Evolutionary conservation across 2,888 invertebrate genomes (phyloP), one percentile per base, ranked within the genome.

Genomic region (Brachynemurus nebulosus): DNA sequence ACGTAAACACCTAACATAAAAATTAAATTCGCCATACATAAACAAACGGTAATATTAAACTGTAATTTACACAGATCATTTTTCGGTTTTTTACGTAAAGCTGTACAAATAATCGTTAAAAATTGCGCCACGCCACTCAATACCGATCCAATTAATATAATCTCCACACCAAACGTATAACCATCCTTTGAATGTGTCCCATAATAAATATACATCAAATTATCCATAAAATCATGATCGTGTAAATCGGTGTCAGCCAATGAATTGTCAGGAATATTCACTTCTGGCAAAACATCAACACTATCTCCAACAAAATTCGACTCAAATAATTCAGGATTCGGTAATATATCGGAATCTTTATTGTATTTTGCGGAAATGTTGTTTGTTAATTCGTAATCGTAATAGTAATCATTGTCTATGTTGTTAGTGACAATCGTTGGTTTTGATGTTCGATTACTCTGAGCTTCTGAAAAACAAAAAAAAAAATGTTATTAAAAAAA

Each of bases 151-250:
- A 67, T 62, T 33, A 69, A 64, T 38, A 68, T 61, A 43, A 70
- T 63, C 53, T 66, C 65, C 14, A 62, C 59, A 2, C 75, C 70
- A 63, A 63, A 71, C 63, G 69, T 72, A 63, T 59, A 72, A 59
- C 50, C 66, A 62, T 53, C 69, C 55, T 52, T 67, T 57, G 50
- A 68, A 61, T 58, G 72, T 57, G 62, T 73, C 58, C 67, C 74
- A 66, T 79, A 80, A 53, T 81, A 80, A 30, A 80, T 69, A 55
- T 80, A 81, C 58, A 80, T 79, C 38, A 81, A 74, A 55, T 79
- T 80, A 55, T 81, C 80, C 42, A 82, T 82, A 33, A 78, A 73
- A 53, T 80, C 78, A 53, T 79, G 78, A 50, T 79, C 79, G 51
- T 74, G 72, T 3, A 80, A 62, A 57, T 80, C 79, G 0, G 71